phyloP scores from a whole-genome alignment of 1,140 invertebrate species.

The Agrilus planipennis region DNA sequence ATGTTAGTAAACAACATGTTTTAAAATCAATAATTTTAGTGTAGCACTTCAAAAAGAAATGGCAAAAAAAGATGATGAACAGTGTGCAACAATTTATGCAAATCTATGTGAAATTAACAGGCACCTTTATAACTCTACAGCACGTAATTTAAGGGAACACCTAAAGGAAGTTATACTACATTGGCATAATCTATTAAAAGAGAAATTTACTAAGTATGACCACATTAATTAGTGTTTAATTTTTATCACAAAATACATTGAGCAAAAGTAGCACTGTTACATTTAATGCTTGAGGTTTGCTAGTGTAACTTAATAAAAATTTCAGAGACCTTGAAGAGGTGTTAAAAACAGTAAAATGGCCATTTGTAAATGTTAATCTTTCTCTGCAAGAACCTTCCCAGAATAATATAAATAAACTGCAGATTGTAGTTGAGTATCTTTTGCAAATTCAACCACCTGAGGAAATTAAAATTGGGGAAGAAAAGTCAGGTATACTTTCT shows the following conservation, averaged over 20 bases:
- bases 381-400: conserved; percentile 40
- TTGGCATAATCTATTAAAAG: conserved; percentile 73
- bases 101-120: conserved; percentile 50
- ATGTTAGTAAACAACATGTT: conserved; percentile 8
- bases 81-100: conserved; percentile 52
- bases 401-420: conserved; percentile 51
- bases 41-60: conserved; percentile 45
- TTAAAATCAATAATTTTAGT: conserved; percentile 36
- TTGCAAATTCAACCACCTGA: conserved; percentile 56
- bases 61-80: conserved; percentile 45
- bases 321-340: conserved; percentile 69
- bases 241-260: too few relatives aligned
- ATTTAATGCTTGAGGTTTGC: conserved; percentile 8
- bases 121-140: conserved; percentile 44
- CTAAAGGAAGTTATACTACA: conserved; percentile 54
- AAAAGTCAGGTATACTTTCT: conserved; percentile 42
- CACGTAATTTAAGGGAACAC: conserved; percentile 48
- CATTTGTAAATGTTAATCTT: conserved; percentile 50
- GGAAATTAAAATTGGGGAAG: conserved; percentile 29
- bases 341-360: conserved; percentile 73
- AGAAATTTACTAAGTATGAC: conserved; percentile 66
- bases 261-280: too few relatives aligned
- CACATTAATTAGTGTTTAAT: too few relatives aligned
- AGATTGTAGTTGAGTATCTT: conserved; percentile 55
- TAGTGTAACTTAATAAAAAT: conserved; percentile 14